phyloP scores from a whole-genome alignment of 2,888 invertebrate species.

The Harpagoxenus sublaevis region DNA sequence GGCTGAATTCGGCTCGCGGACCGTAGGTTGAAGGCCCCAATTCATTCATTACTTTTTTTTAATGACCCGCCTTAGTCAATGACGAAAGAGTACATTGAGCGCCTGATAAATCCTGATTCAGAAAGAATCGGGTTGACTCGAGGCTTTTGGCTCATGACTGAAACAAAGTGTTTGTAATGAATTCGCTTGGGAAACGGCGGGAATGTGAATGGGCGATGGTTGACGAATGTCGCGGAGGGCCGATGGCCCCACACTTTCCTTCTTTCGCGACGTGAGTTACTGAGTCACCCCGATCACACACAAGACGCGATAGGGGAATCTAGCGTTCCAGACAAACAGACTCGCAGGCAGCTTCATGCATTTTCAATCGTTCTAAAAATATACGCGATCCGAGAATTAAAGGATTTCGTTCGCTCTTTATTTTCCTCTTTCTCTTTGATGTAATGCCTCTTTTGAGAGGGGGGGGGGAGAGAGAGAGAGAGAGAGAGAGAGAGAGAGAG shows the following conservation, averaged over 20 bases:
- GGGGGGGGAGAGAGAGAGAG: too few species aligned
- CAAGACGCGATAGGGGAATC: slow-evolving; percentile 66
- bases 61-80: not conserved
- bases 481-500: too few species aligned
- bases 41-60: not conserved
- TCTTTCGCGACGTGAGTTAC: slow-evolving; percentile 50
- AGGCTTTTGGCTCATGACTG: slow-evolving; percentile 16
- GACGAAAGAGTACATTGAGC: not conserved
- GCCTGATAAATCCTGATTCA: not conserved
- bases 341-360: slow-evolving; percentile 64
- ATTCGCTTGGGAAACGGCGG: slow-evolving; percentile 60
- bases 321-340: slow-evolving; percentile 54
- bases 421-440: slow-evolving; percentile 13
- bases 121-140: not conserved
- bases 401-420: slow-evolving; percentile 7
- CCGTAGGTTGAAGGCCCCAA: not conserved
- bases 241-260: slow-evolving; percentile 38
- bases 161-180: slow-evolving; percentile 59
- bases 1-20: too few species aligned
- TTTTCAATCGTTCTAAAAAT: slow-evolving; percentile 74
- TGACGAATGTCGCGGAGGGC: slow-evolving; percentile 55
- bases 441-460: slow-evolving; percentile 5
- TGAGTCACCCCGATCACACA: slow-evolving; percentile 62
- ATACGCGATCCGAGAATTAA: slow-evolving; percentile 53
- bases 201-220: slow-evolving; percentile 61